phyloP scores from a whole-genome alignment of 2,113 vertebrate genomes.

The Lepisosteus osseus region DNA sequence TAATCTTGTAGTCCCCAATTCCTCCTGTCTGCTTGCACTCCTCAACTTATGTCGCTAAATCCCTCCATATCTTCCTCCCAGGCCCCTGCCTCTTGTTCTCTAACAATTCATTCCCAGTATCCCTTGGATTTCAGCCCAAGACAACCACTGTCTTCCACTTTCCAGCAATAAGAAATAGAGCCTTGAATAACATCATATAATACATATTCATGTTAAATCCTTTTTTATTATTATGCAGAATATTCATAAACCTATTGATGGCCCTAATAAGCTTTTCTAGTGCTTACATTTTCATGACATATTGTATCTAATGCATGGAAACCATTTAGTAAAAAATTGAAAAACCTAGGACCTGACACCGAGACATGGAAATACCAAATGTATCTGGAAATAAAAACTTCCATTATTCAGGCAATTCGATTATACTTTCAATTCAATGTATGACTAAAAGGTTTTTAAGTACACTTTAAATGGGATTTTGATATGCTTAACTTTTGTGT shows the following conservation, averaged over 20 bases:
- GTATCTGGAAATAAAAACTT: conserved; percentile 6
- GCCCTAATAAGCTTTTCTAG: conserved; percentile 7
- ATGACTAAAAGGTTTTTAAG: conserved; percentile 30
- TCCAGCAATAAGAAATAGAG: conserved; percentile 8
- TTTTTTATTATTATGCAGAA: background rate
- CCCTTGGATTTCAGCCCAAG: conserved; percentile 41
- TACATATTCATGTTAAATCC: conserved; percentile 14
- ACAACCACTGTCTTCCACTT: conserved; percentile 10
- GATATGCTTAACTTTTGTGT: conserved; percentile 11
- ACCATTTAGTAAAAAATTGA: conserved; percentile 8
- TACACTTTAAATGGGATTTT: conserved; percentile 20
- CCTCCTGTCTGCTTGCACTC: conserved; percentile 38
- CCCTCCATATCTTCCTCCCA: conserved; percentile 49
- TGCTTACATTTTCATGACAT: background rate
- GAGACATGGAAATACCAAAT: conserved; percentile 12
- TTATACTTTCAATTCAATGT: conserved; percentile 23
- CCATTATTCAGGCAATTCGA: conserved; percentile 11
- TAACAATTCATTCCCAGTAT: conserved; percentile 48
- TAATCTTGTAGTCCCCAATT: conserved; percentile 48
- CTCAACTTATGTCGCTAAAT: conserved; percentile 46
- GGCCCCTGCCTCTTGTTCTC: conserved; percentile 44
- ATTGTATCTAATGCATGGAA: background rate
- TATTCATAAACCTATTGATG: conserved; percentile 4
- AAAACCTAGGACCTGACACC: conserved; percentile 3
- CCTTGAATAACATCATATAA: background rate